A percentile compares a stretch with the other conserved stretches of the same genome.
Conservation (phyloP, 2,888 invertebrate genomes). For the Achlya flavicornis region DNA sequence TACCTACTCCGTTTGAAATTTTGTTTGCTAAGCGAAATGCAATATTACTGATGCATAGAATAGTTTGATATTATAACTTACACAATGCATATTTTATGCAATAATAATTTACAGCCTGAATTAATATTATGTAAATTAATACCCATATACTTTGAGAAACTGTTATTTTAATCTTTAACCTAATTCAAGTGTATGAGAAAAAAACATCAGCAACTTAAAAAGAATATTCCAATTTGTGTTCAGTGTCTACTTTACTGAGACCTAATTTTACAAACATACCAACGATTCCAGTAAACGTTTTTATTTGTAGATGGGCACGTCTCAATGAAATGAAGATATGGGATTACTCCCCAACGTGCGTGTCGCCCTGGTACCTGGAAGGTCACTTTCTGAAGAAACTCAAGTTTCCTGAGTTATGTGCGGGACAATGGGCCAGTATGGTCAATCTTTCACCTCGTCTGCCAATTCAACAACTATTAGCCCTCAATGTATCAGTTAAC, state of each 20-base stretch:
- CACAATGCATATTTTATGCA: no score
- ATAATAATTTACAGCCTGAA: no score
- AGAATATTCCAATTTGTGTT: no score
- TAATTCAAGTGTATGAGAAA: no score
- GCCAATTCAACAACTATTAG: constrained; percentile 81
- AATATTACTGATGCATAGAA: neutral
- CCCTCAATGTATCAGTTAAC: constrained; percentile 78
- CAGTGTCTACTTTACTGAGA: no score
- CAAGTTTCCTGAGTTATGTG: constrained; percentile 88
- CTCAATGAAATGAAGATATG: constrained; percentile 86
- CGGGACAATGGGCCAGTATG: constrained; percentile 92
- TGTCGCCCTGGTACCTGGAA: constrained; percentile 88
- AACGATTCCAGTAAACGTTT: neutral
- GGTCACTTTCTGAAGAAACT: constrained; percentile 87
- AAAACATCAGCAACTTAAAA: no score
- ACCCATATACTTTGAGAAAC: no score
- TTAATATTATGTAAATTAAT: no score
- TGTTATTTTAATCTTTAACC: no score
- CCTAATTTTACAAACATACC: no score
- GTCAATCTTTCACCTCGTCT: constrained; percentile 86
- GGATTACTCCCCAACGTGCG: constrained; percentile 88
- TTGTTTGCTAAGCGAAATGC: neutral
- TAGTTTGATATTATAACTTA: no score
- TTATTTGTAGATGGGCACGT: constrained; percentile 85
- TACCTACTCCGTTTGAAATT: neutral